A percentile compares a stretch with the other conserved stretches of the same genome.
Conservation (phyloP, 2,113 vertebrate genomes). For the Pycnonotus jocosus region DNA sequence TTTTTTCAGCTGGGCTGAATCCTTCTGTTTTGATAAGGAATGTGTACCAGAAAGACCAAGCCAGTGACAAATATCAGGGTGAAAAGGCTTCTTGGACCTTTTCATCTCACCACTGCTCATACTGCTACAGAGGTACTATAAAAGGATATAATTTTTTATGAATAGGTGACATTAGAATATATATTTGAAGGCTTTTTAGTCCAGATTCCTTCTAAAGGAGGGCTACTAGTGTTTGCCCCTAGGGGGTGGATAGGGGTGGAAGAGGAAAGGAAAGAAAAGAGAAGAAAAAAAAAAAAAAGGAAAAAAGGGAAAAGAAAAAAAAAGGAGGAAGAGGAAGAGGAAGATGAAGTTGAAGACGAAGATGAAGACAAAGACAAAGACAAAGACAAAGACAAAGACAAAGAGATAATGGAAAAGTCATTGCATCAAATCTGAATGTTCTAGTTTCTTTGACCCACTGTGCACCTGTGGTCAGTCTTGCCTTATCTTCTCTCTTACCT, state of each 20-base stretch:
- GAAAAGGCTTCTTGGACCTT: not conserved
- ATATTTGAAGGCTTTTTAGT: not conserved
- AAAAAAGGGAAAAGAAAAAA: accelerated
- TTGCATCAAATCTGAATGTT: not conserved
- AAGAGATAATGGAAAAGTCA: accelerated
- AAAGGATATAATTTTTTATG: not conserved
- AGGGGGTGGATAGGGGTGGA: accelerated
- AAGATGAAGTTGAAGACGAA: no score
- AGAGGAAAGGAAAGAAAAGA: accelerated
- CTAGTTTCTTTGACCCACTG: not conserved
- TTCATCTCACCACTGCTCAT: not conserved
- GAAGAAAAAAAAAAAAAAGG: accelerated
- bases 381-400: no score
- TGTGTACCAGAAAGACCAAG: not conserved
- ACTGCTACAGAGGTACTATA: not conserved
- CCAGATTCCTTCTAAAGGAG: not conserved
- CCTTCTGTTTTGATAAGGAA: not conserved
- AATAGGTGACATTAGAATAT: not conserved
- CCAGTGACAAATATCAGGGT: not conserved
- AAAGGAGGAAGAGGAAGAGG: not conserved
- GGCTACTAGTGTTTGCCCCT: not conserved
- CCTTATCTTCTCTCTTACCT: not conserved
- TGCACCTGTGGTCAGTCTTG: not conserved
- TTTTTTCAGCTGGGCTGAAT: not conserved
- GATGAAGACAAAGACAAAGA: no score